Evolutionary conservation across 1,140 invertebrate species (phyloP).

Genomic region (Habropoda laboriosa): DNA sequence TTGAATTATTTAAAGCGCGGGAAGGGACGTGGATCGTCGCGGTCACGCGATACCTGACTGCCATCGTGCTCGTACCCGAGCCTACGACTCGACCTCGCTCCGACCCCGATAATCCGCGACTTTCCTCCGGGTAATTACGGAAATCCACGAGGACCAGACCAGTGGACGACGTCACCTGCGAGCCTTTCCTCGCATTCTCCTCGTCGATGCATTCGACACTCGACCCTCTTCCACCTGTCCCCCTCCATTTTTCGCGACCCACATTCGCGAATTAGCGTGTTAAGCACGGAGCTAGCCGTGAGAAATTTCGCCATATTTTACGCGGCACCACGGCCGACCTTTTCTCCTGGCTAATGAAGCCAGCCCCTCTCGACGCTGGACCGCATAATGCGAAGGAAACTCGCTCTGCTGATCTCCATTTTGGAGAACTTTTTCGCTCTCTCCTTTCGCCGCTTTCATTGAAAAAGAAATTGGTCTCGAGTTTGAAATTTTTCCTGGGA

Average conservation of each 20-base stretch:
- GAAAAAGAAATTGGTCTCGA: too few relatives aligned
- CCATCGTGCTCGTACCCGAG: constrained; percentile 14
- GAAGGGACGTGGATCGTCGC: constrained; percentile 69
- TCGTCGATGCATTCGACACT: constrained; percentile 31
- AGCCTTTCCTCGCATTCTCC: background rate
- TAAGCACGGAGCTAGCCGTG: constrained; percentile 26
- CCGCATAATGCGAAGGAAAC: background rate
- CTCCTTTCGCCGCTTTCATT: too few relatives aligned
- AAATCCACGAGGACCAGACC: background rate
- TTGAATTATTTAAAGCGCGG: constrained; percentile 72
- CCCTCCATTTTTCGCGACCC: constrained; percentile 15
- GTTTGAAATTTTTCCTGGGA: too few relatives aligned
- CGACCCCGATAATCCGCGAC: constrained; percentile 51
- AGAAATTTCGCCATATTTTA: background rate
- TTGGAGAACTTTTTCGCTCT: too few relatives aligned
- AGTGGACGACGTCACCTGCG: background rate
- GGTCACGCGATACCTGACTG: constrained; percentile 69
- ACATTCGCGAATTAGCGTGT: constrained; percentile 21
- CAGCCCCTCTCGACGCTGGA: background rate
- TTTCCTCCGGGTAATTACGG: constrained; percentile 22
- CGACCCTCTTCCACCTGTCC: background rate
- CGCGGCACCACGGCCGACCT: background rate
- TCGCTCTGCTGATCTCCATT: too few relatives aligned
- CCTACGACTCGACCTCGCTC: constrained; percentile 42
- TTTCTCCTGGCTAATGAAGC: constrained; percentile 28